phyloP scores from a whole-genome alignment of 2,113 vertebrate genomes.

The Lutjanus erythropterus region DNA sequence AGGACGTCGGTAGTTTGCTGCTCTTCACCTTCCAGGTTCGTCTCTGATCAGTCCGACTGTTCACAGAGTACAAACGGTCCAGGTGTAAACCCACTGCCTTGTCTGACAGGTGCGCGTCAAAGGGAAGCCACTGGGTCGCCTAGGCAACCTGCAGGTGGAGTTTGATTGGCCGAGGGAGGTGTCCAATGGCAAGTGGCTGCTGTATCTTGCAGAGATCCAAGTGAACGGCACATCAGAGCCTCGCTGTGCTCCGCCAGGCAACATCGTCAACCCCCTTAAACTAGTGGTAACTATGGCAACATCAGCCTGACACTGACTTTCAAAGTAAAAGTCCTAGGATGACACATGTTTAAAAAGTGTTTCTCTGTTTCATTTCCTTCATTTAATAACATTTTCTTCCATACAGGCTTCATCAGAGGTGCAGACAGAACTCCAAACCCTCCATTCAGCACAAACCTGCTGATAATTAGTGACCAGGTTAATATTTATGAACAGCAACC shows the following conservation, averaged over 20 bases:
- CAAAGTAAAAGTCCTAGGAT: background rate
- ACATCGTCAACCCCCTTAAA: conserved; percentile 86
- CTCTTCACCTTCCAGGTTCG: conserved; percentile 68
- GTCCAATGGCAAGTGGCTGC: conserved; percentile 92
- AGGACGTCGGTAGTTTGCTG: conserved; percentile 89
- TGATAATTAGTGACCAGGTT: background rate
- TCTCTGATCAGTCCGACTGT: background rate
- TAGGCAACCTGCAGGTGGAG: conserved; percentile 88
- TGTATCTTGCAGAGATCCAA: conserved; percentile 90
- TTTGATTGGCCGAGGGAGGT: conserved; percentile 92
- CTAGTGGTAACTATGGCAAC: conserved; percentile 51
- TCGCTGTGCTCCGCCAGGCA: conserved; percentile 82
- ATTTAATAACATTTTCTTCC: background rate
- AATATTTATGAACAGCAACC: background rate
- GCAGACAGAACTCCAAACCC: too few relatives aligned
- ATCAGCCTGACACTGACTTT: background rate
- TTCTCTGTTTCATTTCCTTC: background rate
- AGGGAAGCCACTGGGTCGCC: conserved; percentile 81
- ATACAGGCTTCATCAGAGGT: background rate
- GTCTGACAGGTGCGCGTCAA: conserved; percentile 84
- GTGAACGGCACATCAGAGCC: conserved; percentile 74
- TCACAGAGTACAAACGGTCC: background rate
- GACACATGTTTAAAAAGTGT: background rate
- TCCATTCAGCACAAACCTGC: background rate
- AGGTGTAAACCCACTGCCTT: background rate